Percentiles rank a stretch among this genome's conserved stretches.
Evolutionary conservation across 2,888 invertebrate species (phyloP).

Genomic region (Pantelozetes paolii): DNA sequence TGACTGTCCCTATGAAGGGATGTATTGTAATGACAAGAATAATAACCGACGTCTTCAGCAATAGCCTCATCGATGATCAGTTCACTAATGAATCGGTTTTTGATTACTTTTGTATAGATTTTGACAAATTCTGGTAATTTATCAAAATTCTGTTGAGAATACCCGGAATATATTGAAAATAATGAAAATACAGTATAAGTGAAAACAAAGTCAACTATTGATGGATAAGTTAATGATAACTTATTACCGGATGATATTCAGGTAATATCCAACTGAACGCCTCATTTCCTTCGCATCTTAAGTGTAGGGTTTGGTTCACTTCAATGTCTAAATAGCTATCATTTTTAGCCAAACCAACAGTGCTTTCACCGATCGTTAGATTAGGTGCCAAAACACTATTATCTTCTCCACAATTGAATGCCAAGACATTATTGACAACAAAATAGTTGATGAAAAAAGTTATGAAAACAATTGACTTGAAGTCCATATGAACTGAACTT

Average conservation of each 20-base stretch:
- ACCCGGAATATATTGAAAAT: not conserved
- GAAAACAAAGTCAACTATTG: not conserved
- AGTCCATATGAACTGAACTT: too few relatives aligned
- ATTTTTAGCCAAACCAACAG: not conserved
- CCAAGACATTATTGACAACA: too few relatives aligned
- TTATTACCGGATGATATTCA: not conserved
- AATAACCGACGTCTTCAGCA: slow-evolving; percentile 54
- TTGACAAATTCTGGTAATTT: not conserved
- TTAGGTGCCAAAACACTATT: not conserved
- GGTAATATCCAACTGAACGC: slow-evolving; percentile 40
- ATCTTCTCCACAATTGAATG: not conserved
- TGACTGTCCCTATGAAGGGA: slow-evolving; percentile 49
- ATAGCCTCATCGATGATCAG: slow-evolving; percentile 44
- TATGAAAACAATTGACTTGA: not conserved
- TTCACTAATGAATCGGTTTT: slow-evolving; percentile 44
- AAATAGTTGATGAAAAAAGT: not conserved
- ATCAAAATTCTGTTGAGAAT: not conserved
- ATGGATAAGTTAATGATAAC: not conserved
- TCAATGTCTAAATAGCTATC: slow-evolving; percentile 38
- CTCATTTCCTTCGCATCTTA: slow-evolving; percentile 41
- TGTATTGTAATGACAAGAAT: slow-evolving; percentile 53
- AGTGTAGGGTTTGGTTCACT: slow-evolving; percentile 19
- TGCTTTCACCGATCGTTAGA: not conserved
- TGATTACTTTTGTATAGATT: slow-evolving; percentile 34
- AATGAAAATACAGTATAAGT: not conserved